phyloP scores from a whole-genome alignment of 2,113 vertebrate species.

The Bubo scandiacus region DNA sequence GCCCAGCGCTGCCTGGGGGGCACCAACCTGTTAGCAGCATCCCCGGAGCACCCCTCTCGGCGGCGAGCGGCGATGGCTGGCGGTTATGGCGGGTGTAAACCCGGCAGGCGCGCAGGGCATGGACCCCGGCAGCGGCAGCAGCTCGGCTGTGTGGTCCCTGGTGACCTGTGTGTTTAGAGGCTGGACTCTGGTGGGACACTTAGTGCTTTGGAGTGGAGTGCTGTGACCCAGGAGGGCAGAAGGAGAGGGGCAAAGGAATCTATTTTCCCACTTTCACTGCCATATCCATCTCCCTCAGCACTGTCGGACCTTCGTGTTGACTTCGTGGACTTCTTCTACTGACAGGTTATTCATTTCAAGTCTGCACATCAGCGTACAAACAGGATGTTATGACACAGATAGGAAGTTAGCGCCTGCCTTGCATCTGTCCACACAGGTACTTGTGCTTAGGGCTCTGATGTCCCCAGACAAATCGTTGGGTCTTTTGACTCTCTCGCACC shows the following conservation, averaged over 20 bases:
- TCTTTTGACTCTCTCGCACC: background rate
- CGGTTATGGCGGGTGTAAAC: background rate
- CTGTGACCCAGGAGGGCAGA: background rate
- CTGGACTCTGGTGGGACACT: background rate
- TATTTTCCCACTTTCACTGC: background rate
- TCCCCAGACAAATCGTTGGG: rapidly evolving
- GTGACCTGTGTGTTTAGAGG: background rate
- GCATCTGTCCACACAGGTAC: background rate
- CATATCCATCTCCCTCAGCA: background rate
- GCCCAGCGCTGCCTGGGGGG: background rate
- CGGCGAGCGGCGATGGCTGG: background rate
- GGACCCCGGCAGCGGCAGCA: background rate
- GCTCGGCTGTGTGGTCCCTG: background rate
- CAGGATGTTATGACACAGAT: background rate
- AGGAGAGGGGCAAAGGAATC: background rate
- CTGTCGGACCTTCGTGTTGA: background rate
- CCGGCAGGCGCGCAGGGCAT: background rate
- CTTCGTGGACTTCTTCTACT: background rate
- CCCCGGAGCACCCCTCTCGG: background rate
- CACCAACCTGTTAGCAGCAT: slow-evolving; percentile 16
- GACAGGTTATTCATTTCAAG: background rate
- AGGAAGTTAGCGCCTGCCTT: background rate
- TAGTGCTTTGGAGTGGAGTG: background rate
- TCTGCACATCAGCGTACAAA: background rate
- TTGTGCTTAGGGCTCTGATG: background rate